A percentile compares a stretch with the other conserved stretches of the same genome.
phyloP scores from a whole-genome alignment of 2,888 invertebrate species.

The Pachliopta kotzebuea region DNA sequence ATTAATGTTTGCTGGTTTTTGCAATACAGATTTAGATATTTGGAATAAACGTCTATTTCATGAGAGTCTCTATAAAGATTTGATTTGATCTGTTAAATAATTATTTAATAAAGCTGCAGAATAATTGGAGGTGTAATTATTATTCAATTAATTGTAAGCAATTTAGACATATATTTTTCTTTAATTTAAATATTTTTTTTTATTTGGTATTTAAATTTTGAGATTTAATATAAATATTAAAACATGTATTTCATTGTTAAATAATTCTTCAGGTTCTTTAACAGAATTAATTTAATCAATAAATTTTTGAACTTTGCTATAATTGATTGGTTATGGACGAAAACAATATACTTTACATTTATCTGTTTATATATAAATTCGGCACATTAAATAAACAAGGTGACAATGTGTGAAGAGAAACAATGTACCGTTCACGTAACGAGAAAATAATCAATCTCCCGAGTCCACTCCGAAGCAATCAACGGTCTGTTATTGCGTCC shows the following conservation, averaged over 20 bases:
- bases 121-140: not conserved
- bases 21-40: conserved; percentile 56
- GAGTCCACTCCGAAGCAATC: conserved; percentile 78
- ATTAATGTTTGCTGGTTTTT: conserved; percentile 54
- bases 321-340: not conserved
- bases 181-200: too few species aligned
- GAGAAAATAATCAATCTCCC: conserved; percentile 79
- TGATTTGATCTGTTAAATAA: not conserved
- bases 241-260: too few species aligned
- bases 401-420: conserved; percentile 48
- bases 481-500: conserved; percentile 78
- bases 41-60: conserved; percentile 34
- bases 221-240: too few species aligned
- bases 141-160: not conserved
- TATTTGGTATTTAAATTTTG: too few species aligned
- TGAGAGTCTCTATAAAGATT: not conserved
- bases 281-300: too few species aligned
- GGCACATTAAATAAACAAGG: conserved; percentile 24
- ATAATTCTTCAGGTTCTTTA: too few species aligned
- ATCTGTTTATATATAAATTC: conserved; percentile 1
- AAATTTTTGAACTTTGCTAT: not conserved
- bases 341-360: not conserved
- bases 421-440: conserved; percentile 54
- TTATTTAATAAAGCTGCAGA: not conserved
- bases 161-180: not conserved